Evolutionary conservation across 1,140 invertebrate species (phyloP).

Genomic region (Sogatella furcifera): DNA sequence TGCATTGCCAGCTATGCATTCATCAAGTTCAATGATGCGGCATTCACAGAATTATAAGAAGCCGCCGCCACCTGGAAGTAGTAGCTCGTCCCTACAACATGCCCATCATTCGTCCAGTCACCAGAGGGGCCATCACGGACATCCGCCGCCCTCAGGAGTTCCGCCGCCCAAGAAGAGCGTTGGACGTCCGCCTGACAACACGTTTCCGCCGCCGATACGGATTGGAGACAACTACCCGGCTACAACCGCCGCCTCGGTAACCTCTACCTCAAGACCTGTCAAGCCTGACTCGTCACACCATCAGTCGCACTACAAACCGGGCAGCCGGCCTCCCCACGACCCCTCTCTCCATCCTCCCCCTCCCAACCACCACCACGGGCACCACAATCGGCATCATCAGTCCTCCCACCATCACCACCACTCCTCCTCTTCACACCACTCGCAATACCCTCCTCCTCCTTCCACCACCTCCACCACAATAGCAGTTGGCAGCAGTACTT

Average conservation of each 20-base stretch:
- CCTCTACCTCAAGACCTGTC: constrained; percentile 15
- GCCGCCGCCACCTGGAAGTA: constrained; percentile 1
- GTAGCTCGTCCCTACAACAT: background rate
- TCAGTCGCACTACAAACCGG: background rate
- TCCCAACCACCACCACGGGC: background rate
- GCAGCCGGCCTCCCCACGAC: background rate
- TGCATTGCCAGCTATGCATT: no score
- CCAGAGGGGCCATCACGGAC: background rate
- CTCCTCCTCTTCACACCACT: background rate
- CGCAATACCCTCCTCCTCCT: constrained; percentile 5
- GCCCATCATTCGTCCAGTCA: background rate
- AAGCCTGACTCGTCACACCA: constrained; percentile 5
- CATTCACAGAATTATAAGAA: constrained; percentile 27
- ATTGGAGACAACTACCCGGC: constrained; percentile 17
- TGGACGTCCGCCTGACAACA: constrained; percentile 15
- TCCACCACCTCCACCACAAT: constrained; percentile 11
- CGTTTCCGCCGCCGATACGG: constrained; percentile 18
- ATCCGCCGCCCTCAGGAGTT: background rate
- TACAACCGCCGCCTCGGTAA: constrained; percentile 14
- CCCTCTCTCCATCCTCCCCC: background rate
- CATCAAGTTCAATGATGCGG: constrained; percentile 12
- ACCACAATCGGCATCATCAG: background rate
- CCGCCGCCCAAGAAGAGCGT: constrained; percentile 23
- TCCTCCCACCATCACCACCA: background rate
- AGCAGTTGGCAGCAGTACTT: no score